These are phyloP conservation scores for Dasypogon diadema DNA, from an alignment of 2,888 invertebrate species.

Conservation along the genomic window DNA sequence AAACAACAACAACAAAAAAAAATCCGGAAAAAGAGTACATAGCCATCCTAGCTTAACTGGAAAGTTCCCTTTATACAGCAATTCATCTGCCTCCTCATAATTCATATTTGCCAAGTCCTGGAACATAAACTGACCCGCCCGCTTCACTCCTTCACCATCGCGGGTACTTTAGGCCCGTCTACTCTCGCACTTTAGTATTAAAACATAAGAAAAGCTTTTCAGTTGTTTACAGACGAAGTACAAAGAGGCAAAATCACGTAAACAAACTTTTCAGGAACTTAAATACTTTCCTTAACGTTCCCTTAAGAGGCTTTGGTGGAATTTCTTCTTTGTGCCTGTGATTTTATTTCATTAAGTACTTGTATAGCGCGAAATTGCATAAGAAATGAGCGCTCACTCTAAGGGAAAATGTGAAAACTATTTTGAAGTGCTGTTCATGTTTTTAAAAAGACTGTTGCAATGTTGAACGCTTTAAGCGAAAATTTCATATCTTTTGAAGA, in stretches of 20 bases:
- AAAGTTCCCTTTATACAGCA: background rate
- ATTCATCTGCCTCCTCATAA: conserved; percentile 38
- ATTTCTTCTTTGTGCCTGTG: conserved; percentile 32
- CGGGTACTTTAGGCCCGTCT: background rate
- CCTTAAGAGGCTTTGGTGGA: conserved; percentile 41
- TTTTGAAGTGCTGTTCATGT: no score
- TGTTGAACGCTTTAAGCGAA: no score
- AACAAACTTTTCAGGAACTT: conserved; percentile 44
- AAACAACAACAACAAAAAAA: conserved; percentile 12
- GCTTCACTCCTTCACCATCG: background rate
- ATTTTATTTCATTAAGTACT: conserved; percentile 38
- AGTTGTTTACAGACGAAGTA: conserved; percentile 34
- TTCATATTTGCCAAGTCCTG: conserved; percentile 30
- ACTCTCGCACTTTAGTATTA: conserved; percentile 23
- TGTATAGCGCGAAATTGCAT: conserved; percentile 22
- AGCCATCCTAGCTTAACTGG: conserved; percentile 31
- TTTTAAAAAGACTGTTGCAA: no score
- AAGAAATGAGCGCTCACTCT: conserved; percentile 13
- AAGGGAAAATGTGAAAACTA: background rate
- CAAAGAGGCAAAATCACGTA: conserved; percentile 42
- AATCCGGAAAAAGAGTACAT: conserved; percentile 8
- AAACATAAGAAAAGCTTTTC: conserved; percentile 42
- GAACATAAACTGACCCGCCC: conserved; percentile 36
- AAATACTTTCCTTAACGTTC: conserved; percentile 33
- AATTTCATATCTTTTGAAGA: no score